These are phyloP conservation scores for Rhinopomastus cyanomelas DNA, from an alignment of 2,113 vertebrate genomes.

Conservation along the genomic window DNA sequence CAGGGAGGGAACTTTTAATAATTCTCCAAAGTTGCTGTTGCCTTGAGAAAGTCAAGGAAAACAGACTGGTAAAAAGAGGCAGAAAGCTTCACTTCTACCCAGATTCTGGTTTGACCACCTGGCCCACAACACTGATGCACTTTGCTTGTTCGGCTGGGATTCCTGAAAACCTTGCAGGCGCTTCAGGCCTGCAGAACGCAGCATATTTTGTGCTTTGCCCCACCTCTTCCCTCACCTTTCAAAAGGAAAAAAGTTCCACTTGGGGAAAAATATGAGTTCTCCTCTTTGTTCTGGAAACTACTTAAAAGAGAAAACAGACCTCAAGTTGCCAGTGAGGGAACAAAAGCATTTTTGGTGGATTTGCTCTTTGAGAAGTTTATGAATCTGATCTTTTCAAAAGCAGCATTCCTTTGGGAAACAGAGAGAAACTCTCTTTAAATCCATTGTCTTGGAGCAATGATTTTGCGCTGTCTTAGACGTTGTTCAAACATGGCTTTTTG, in stretches of 20 bases:
- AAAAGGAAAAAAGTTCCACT: neutral
- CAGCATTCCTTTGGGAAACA: constrained; percentile 38
- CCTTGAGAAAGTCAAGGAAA: constrained; percentile 1
- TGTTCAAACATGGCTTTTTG: constrained; percentile 24
- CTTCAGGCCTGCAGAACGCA: neutral
- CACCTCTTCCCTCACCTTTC: neutral
- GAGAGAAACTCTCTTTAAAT: constrained; percentile 22
- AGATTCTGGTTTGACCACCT: neutral
- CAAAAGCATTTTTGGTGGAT: constrained; percentile 11
- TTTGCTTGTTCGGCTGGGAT: neutral
- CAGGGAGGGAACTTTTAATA: neutral
- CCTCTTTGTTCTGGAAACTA: constrained; percentile 23
- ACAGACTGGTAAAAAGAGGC: neutral
- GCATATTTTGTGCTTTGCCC: neutral
- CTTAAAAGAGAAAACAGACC: constrained; percentile 30
- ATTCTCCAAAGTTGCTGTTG: neutral
- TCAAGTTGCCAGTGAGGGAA: constrained; percentile 35
- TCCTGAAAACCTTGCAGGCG: neutral
- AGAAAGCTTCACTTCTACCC: neutral
- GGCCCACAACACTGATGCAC: neutral
- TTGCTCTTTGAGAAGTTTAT: constrained; percentile 1
- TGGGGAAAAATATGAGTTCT: constrained; percentile 21
- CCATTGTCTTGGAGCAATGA: constrained; percentile 11
- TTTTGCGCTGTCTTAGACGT: constrained; percentile 32
- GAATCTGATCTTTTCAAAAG: constrained; percentile 47